phyloP scores from a whole-genome alignment of 2,113 vertebrate genomes.

The Silurus glanis region DNA sequence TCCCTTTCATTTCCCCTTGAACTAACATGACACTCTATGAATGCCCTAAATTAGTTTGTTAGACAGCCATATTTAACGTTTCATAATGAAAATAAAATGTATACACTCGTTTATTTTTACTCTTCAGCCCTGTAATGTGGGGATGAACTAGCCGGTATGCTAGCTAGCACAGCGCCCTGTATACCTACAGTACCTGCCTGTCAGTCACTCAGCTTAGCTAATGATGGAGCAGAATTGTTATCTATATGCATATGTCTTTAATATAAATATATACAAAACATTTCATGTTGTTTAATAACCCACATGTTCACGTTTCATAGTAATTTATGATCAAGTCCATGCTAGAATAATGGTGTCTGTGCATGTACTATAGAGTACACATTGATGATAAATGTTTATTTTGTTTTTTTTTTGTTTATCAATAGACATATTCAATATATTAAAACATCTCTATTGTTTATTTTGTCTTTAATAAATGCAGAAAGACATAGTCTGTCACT shows the following conservation, averaged over 20 bases:
- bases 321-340: neutral
- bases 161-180: conserved; percentile 14
- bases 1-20: neutral
- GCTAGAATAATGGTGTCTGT: neutral
- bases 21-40: neutral
- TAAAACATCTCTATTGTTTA: neutral
- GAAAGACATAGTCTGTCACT: neutral
- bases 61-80: neutral
- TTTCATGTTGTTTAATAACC: neutral
- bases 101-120: neutral
- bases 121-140: neutral
- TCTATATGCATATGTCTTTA: too few species aligned
- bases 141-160: conserved; percentile 7
- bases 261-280: neutral
- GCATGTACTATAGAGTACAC: neutral
- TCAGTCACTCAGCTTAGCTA: neutral
- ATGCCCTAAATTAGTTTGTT: too few species aligned
- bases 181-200: neutral
- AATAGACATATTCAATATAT: neutral
- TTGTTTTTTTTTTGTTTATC: neutral
- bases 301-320: neutral
- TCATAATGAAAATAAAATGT: too few species aligned
- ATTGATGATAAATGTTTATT: neutral
- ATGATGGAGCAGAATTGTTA: neutral
- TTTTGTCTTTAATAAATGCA: neutral